Evolutionary conservation across 1,140 invertebrate species (phyloP).

Genomic region (Papilio glaucus): DNA sequence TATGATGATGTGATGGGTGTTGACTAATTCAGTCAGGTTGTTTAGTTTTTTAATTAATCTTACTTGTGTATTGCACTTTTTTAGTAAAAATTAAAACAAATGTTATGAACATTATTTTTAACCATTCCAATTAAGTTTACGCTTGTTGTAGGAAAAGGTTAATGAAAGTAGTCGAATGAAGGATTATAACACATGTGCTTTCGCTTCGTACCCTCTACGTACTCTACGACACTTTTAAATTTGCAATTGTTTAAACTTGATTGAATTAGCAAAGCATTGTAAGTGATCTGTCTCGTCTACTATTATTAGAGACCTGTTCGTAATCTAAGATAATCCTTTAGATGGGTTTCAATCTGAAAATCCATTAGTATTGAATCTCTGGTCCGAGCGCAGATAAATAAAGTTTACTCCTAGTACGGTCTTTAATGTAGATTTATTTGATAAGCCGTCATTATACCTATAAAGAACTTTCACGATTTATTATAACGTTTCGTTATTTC

Average conservation of each 20-base stretch:
- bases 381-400: not conserved
- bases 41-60: no score
- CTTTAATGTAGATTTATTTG: not conserved
- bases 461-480: not conserved
- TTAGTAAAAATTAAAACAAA: no score
- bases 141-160: no score
- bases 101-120: no score
- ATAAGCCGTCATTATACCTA: not conserved
- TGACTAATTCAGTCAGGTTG: no score
- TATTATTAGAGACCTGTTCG: not conserved
- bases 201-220: no score
- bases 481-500: not conserved
- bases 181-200: no score
- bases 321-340: slow-evolving; percentile 16
- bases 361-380: slow-evolving; percentile 12
- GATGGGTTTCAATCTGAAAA: slow-evolving; percentile 3
- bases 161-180: no score
- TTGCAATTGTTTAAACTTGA: not conserved
- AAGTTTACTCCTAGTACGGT: not conserved
- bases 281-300: not conserved
- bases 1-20: no score
- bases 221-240: not conserved
- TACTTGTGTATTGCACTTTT: no score
- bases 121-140: no score
- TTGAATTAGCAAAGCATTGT: not conserved